phyloP scores from a whole-genome alignment of 2,113 vertebrate species.

The Dolichotis patagonum region DNA sequence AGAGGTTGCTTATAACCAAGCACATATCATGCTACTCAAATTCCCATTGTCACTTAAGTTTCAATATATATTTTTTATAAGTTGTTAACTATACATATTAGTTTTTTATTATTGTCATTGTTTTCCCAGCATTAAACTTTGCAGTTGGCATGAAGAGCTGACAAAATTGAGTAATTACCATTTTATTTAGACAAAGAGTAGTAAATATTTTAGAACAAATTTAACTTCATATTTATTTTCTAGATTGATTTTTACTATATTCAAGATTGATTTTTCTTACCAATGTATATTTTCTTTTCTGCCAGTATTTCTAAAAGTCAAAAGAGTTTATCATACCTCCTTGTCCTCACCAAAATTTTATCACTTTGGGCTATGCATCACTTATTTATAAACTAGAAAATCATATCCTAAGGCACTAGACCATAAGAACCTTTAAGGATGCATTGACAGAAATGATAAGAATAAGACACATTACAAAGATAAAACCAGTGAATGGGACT shows the following conservation, averaged over 20 bases:
- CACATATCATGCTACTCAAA: background rate
- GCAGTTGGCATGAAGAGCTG: background rate
- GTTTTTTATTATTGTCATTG: background rate
- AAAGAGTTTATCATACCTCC: slow-evolving; percentile 51
- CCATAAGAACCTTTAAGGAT: slow-evolving; percentile 79
- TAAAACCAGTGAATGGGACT: slow-evolving; percentile 69
- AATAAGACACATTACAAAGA: slow-evolving; percentile 80
- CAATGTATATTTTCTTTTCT: slow-evolving; percentile 68
- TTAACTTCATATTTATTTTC: slow-evolving; percentile 20
- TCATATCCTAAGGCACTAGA: slow-evolving; percentile 77
- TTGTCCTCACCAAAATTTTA: slow-evolving; percentile 65
- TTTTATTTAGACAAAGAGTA: slow-evolving; percentile 44
- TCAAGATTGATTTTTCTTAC: slow-evolving; percentile 40
- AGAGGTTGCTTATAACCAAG: background rate
- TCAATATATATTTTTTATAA: background rate
- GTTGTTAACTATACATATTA: background rate
- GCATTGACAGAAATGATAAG: slow-evolving; percentile 81
- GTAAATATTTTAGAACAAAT: slow-evolving; percentile 31
- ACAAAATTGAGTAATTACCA: background rate
- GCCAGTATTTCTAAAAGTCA: slow-evolving; percentile 61
- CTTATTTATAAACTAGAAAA: slow-evolving; percentile 84
- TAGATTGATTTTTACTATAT: background rate
- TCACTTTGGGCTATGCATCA: slow-evolving; percentile 70
- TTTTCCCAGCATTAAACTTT: background rate
- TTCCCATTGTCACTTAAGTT: background rate